Base-by-base conservation (phyloP, 1,140 invertebrate species). In the Brachionus manjavacas region DNA sequence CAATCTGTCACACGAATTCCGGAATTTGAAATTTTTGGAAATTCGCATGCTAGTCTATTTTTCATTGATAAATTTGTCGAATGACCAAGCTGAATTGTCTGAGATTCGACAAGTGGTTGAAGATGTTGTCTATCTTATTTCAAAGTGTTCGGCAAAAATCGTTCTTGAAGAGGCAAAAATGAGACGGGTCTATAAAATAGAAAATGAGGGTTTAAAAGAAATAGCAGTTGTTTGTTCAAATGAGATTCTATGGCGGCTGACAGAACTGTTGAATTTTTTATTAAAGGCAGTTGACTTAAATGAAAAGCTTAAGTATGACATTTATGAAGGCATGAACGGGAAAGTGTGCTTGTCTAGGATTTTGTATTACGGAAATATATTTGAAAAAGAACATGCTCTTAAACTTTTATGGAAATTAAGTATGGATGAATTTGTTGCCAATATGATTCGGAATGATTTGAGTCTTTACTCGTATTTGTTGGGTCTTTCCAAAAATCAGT, bases 31-130 rank as follows among this genome's bases (percentile, higher is more conserved):
- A 25, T 68, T 43, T 64, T 66, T 81, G 41, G 79, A 81, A 68
- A 68, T 81, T 9, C 79, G 79, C 39, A 64, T 81, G 49, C 25
- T 81, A 14, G 79, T 25, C 39, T 81, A 81, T 14, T 81, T 81
- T 81, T 39, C 79, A 12, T n/a, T 81, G 20, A 20, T 81, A 20
- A 60, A 81, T 64, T 64, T 81, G 52, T 2, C 11, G 9, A 31
- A 81, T n/a, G 31, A 68, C 23, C 25, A 68, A 49, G 43, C 20
- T 25, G 9, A 49, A 12, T 49, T 20, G 31, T n/a, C 11, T 14
- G 35, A 81, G 52, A 20, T 60, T 46, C 20, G 41, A 31, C 39
- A 35, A 20, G 64, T 81, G 7, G 49, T 16, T 28, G 31, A 43
- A 23, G 35, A 68, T 64, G 79, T 68, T 2, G 14, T 81, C 16